These are phyloP conservation scores for Lochmaea capreae DNA, from an alignment of 2,888 invertebrate species.

Conservation along the genomic window DNA sequence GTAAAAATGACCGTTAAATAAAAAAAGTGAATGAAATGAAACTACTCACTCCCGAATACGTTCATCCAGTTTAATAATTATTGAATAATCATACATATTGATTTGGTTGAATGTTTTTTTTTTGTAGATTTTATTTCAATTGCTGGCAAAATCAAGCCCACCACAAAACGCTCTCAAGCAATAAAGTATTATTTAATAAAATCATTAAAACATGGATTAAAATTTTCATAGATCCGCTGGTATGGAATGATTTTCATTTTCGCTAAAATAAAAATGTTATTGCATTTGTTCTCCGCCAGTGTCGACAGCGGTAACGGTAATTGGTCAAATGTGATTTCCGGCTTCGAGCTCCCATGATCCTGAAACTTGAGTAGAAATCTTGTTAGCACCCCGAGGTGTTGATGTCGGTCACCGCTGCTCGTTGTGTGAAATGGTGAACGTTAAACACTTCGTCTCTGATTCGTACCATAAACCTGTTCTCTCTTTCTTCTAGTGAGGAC, in stretches of 20 bases:
- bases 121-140: too few species aligned
- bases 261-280: constrained; percentile 17
- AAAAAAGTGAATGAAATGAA: too few species aligned
- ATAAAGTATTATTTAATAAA: too few species aligned
- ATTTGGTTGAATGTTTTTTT: too few species aligned
- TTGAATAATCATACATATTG: too few species aligned
- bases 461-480: not conserved
- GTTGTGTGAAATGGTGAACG: constrained; percentile 2
- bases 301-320: not conserved
- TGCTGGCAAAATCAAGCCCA: too few species aligned
- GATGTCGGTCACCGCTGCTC: constrained; percentile 11
- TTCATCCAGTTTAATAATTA: too few species aligned
- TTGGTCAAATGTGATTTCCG: constrained; percentile 17
- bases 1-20: too few species aligned
- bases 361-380: constrained; percentile 21
- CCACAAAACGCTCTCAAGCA: too few species aligned
- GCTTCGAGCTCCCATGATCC: constrained; percentile 10
- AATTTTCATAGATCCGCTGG: not conserved
- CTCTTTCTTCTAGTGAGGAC: not conserved
- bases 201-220: too few species aligned
- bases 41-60: too few species aligned
- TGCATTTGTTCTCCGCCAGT: constrained; percentile 23
- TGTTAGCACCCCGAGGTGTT: constrained; percentile 30
- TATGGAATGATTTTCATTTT: constrained; percentile 16
- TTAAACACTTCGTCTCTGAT: not conserved